These are phyloP conservation scores for Pollenia angustigena DNA, from an alignment of 2,888 invertebrate genomes.

Conservation along the genomic window DNA sequence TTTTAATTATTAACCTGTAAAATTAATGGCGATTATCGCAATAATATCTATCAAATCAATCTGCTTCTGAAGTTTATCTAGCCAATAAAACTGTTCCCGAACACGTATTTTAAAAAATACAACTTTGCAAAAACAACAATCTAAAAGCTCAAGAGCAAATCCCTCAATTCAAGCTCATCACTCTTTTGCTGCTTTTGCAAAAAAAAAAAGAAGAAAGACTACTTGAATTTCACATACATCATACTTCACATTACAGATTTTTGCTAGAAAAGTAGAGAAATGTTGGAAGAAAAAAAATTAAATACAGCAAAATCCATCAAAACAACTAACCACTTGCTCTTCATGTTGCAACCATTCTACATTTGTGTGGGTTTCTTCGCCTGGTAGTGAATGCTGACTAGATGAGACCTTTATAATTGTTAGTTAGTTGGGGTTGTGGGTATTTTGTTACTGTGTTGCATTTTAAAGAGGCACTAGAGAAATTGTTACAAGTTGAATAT, in stretches of 20 bases:
- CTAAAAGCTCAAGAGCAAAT: conserved; percentile 1
- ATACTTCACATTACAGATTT: not conserved
- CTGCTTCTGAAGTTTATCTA: not conserved
- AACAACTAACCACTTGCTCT: conserved; percentile 32
- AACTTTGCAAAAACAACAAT: not conserved
- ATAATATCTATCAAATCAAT: conserved; percentile 14
- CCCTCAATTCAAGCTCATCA: conserved; percentile 17
- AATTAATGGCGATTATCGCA: conserved; percentile 11
- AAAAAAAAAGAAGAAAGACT: not conserved
- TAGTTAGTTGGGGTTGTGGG: conserved; percentile 14
- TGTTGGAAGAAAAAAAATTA: not conserved
- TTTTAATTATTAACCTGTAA: not conserved
- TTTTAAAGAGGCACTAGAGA: conserved; percentile 55
- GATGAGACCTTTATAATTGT: conserved; percentile 16
- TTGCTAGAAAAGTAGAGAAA: not conserved
- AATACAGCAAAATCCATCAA: conserved; percentile 15
- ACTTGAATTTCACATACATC: not conserved
- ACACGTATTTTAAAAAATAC: not conserved
- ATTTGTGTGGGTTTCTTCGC: not conserved
- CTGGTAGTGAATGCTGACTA: conserved; percentile 15
- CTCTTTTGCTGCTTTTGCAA: not conserved
- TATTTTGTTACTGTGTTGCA: conserved; percentile 57
- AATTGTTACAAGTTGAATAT: conserved; percentile 58
- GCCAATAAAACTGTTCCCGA: not conserved
- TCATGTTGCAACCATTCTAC: not conserved